Evolutionary conservation across 2,113 vertebrate genomes (phyloP), one percentile per base, ranked within the genome.

Genomic region (Solenodon paradoxus): DNA sequence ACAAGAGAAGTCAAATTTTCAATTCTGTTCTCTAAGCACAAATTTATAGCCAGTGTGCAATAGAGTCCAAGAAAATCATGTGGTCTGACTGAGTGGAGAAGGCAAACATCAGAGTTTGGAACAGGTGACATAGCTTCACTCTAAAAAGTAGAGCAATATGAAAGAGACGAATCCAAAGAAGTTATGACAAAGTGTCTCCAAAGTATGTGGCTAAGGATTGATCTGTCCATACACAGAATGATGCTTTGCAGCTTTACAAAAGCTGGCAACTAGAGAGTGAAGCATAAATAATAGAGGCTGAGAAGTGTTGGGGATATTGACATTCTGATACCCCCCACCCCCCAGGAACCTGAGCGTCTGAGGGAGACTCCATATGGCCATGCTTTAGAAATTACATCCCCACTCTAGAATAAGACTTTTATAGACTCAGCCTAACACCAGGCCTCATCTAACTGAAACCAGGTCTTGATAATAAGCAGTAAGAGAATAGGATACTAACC

Each of bases 181-280:
- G 24, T 61, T 20, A 61, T 45, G 59, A 10, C 4, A 19, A 42
- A 49, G 13, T 15, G 2, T 68, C 26, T 3, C 9, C 75, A 28
- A 45, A 45, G 15, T 9, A 5, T 13, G 17, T 9, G 1, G 35
- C 26, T 15, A 19, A 59, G 35, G 40, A 51, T 3, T 16, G 16
- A 17, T 4, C n/a, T 45, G 7, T 30, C 15, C 42, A 0, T 15
- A 45, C 51, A 11, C 3, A 74, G 12, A 42, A 32, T 32, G 61
- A 49, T 3, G 26, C 12, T 3, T 0, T 40, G 5, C 0, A 16
- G n/a, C 19, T 1, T 35, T 51, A 7, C 28, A 53, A 40, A 78
- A 35, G 7, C 16, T 71, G 68, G 45, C 17, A 74, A 15, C 28
- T 38, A 38, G 13, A 66, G 15, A 38, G 24, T 11, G 17, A 61